Conservation (phyloP, 2,113 vertebrate genomes). For the Cariama cristata region DNA sequence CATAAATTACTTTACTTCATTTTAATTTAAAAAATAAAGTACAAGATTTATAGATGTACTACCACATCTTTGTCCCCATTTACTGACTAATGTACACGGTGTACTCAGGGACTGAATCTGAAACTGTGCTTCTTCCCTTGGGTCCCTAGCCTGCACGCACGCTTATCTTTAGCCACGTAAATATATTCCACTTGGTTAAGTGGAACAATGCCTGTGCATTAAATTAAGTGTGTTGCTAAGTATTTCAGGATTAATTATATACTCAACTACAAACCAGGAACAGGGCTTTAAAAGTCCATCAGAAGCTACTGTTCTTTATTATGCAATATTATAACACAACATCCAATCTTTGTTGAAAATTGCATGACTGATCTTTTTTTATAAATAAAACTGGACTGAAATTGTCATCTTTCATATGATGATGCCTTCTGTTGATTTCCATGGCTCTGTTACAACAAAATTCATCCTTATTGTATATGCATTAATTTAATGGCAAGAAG, state of each 20-base stretch:
- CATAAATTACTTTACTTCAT: background rate
- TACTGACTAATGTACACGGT: background rate
- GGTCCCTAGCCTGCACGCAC: background rate
- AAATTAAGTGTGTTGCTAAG: slow-evolving; percentile 36
- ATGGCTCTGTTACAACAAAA: background rate
- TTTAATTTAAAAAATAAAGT: background rate
- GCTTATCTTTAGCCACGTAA: slow-evolving; percentile 54
- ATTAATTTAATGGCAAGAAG: background rate
- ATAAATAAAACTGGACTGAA: background rate
- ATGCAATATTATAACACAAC: background rate
- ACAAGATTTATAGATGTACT: background rate
- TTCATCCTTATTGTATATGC: background rate
- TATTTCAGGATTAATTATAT: slow-evolving; percentile 50
- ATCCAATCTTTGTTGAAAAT: background rate
- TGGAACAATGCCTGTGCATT: slow-evolving; percentile 56
- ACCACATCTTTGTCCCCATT: slow-evolving; percentile 44
- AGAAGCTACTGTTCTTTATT: background rate
- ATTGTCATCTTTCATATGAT: background rate
- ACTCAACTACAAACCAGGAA: background rate
- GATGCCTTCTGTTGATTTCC: background rate
- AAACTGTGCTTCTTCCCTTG: slow-evolving; percentile 59
- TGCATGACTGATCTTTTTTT: background rate
- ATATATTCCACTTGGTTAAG: slow-evolving; percentile 62
- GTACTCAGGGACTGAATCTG: slow-evolving; percentile 4
- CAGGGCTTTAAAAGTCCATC: background rate